Base-by-base conservation (phyloP, 2,797 vertebrate species). In the Cuniculus paca region DNA sequence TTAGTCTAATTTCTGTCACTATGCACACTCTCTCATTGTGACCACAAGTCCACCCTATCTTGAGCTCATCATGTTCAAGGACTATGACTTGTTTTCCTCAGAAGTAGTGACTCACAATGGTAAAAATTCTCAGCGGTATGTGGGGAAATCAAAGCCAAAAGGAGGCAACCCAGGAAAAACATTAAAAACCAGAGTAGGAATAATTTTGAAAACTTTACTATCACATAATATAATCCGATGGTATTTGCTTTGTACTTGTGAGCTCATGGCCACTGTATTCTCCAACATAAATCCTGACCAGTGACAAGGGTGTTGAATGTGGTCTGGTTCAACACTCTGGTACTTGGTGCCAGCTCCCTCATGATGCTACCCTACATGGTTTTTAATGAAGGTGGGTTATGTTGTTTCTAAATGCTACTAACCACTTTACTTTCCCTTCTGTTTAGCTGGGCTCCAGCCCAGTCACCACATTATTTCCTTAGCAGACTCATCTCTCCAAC, bases 91-190 rank as follows among this genome's bases (percentile, higher is more conserved):
- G 24, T 77, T 90, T 83, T 84, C 11, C 92, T 50, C 39, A 87
- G 58, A 92, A 83, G 81, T 78, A 92, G 70, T 97, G 89, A 65
- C 6, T 94, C 81, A 34, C 5, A 58, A 28, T 91, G 78, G 11
- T 79, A 42, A 54, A n/a, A 31, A 13, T 54, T 91, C 61, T 86
- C 56, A 56, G 26, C 19, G n/a, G n/a, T 4, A 14, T 86, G 26
- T 42, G 4, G 2, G 48, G 24, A n/a, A 82, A 54, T 94, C 5
- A 77, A 75, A 85, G 31, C 34, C 42, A 36, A 74, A 63, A 79
- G 7, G 2, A 60, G 10, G 24, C 19, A 8, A 90, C 88, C 13
- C 22, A 56, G 61, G 6, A 26, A 13, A 42, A 24, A 56, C 50
- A 63, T 24, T 24, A 16, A 70, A 24, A 74, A 28, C 10, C 61